These are phyloP conservation scores for Thecophora atra DNA, from an alignment of 2,888 invertebrate genomes.

Conservation along the genomic window DNA sequence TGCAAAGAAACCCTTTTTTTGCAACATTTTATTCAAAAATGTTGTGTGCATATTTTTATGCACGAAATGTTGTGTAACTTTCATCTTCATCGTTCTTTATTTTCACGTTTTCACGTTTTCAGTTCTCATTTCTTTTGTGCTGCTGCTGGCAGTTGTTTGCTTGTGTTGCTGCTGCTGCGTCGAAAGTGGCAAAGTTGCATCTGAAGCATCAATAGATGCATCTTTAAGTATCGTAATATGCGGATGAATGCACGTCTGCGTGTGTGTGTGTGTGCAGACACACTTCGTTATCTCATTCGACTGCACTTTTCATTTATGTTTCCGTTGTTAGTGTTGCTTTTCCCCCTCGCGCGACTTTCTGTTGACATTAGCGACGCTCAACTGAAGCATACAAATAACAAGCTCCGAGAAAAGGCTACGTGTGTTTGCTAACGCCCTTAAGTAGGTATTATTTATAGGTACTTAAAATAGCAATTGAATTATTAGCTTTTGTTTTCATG, in stretches of 20 bases:
- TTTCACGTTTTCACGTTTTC: neutral
- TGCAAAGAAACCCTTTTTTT: slow-evolving; percentile 1
- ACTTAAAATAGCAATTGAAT: slow-evolving; percentile 20
- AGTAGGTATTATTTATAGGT: neutral
- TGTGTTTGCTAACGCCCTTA: neutral
- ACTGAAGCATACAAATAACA: slow-evolving; percentile 20
- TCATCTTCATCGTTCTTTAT: neutral
- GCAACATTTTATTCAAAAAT: slow-evolving; percentile 10
- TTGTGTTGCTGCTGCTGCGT: neutral
- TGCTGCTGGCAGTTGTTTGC: neutral
- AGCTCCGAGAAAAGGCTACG: neutral
- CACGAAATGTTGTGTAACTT: neutral
- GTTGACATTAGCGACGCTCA: slow-evolving; percentile 20
- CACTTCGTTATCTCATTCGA: slow-evolving; percentile 13
- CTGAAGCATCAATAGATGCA: slow-evolving; percentile 12
- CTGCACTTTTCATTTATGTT: slow-evolving; percentile 2
- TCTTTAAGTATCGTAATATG: slow-evolving; percentile 13
- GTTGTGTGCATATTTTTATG: neutral
- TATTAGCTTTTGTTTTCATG: slow-evolving; percentile 32
- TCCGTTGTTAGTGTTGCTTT: neutral
- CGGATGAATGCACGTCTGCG: neutral
- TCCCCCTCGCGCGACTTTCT: slow-evolving; percentile 22
- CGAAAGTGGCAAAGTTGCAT: slow-evolving; percentile 2
- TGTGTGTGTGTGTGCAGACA: neutral
- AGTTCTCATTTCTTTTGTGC: neutral